A percentile compares a stretch with the other conserved stretches of the same genome.
phyloP scores from a whole-genome alignment of 1,140 invertebrate genomes.

The Diabrotica undecimpunctata region DNA sequence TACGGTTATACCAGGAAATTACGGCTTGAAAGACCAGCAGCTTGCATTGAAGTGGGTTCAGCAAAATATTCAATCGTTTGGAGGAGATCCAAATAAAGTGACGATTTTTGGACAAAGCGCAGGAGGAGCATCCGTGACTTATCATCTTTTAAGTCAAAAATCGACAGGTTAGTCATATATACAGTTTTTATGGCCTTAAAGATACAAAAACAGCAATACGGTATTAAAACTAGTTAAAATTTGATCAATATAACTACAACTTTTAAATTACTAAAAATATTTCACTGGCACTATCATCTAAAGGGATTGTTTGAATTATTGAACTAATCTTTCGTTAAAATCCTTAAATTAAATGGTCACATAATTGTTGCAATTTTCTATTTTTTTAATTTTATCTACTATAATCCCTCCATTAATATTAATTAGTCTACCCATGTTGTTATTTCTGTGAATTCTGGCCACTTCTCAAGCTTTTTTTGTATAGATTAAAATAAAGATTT shows the following conservation, averaged over 20 bases:
- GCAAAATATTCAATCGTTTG: background rate
- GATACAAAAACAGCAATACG: background rate
- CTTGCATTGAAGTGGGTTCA: slow-evolving; percentile 8
- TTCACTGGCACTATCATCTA: no score
- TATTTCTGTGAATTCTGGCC: no score
- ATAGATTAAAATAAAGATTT: no score
- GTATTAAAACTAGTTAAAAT: background rate
- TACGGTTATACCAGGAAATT: slow-evolving; percentile 7
- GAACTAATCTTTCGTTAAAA: no score
- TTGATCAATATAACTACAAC: background rate
- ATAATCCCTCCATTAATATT: no score
- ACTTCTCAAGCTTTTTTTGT: no score
- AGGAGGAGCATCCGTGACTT: background rate
- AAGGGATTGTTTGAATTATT: no score
- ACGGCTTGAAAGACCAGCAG: slow-evolving; percentile 11
- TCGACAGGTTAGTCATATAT: background rate
- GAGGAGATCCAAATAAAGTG: slow-evolving; percentile 7
- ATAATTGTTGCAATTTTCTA: no score
- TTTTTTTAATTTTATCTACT: no score
- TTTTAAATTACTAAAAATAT: no score
- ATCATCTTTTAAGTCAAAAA: background rate
- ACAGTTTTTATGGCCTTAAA: background rate
- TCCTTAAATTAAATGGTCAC: no score
- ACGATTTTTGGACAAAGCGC: slow-evolving; percentile 9
- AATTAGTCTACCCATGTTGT: no score